Conservation (phyloP, 2,113 vertebrate genomes). For the Eulemur rufifrons region DNA sequence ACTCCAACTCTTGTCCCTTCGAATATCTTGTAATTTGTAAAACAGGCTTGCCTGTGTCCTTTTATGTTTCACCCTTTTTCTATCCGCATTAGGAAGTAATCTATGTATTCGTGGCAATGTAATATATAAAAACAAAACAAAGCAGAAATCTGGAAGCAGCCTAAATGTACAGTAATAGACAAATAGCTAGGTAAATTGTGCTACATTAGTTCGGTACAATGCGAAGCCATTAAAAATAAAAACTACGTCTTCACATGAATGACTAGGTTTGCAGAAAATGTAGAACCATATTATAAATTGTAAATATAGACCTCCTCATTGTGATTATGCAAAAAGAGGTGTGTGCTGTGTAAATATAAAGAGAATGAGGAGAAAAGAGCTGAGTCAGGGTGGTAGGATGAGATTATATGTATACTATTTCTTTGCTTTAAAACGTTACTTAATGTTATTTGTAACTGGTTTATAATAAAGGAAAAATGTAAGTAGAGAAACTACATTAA, state of each 20-base stretch:
- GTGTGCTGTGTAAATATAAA: neutral
- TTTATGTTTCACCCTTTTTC: neutral
- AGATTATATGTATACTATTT: neutral
- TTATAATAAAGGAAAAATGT: neutral
- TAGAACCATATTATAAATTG: neutral
- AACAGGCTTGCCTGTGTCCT: neutral
- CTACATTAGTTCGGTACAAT: neutral
- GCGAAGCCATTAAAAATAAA: neutral
- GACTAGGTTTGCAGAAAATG: neutral
- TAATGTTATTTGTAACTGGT: neutral
- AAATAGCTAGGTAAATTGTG: neutral
- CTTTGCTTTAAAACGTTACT: neutral
- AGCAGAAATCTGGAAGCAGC: neutral
- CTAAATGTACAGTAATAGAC: neutral
- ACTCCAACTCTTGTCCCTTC: neutral
- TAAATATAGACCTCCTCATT: neutral
- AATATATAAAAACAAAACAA: neutral
- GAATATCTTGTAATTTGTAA: neutral
- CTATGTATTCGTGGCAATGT: neutral
- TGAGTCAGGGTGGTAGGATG: neutral
- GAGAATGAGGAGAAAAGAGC: neutral
- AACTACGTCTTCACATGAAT: neutral
- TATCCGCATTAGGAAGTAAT: neutral
- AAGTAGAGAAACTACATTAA: neutral
- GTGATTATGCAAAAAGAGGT: neutral